Conservation (phyloP, 2,888 invertebrate genomes). For the Diogma glabrata region DNA sequence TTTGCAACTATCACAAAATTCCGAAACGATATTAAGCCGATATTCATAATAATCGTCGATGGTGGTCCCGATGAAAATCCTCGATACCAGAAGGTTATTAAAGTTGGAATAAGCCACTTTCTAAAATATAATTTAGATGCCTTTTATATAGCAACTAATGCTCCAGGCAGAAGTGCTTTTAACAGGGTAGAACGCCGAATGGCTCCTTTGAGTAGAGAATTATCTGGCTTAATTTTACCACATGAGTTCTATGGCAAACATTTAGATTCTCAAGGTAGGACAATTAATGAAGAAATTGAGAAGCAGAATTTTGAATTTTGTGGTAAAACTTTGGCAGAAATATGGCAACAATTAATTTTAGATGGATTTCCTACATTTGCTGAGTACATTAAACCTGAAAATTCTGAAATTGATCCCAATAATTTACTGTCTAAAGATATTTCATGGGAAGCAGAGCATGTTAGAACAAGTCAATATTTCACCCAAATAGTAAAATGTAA, state of each 20-base stretch:
- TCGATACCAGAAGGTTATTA: slow-evolving; percentile 18
- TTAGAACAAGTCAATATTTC: slow-evolving; percentile 7
- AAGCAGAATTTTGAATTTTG: slow-evolving; percentile 26
- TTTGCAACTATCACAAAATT: slow-evolving; percentile 4
- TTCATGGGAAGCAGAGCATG: background rate
- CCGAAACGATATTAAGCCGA: background rate
- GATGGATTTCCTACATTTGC: slow-evolving; percentile 4
- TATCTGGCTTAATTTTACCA: slow-evolving; percentile 26
- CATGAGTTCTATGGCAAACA: slow-evolving; percentile 26
- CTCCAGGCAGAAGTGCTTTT: slow-evolving; percentile 28
- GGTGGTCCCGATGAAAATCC: background rate
- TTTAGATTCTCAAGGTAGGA: slow-evolving; percentile 23
- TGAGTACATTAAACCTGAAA: slow-evolving; percentile 5
- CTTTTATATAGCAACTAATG: slow-evolving; percentile 23
- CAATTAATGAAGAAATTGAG: slow-evolving; percentile 27
- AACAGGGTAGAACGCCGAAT: slow-evolving; percentile 29
- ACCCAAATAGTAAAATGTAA: slow-evolving; percentile 7
- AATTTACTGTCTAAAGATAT: background rate
- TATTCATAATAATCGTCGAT: background rate
- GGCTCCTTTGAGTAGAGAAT: slow-evolving; percentile 27
- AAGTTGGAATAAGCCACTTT: slow-evolving; percentile 21
- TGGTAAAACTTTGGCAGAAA: slow-evolving; percentile 25
- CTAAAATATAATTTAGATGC: slow-evolving; percentile 22
- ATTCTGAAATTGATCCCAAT: background rate
- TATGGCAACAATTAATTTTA: slow-evolving; percentile 21